Percentiles rank a stretch among this genome's conserved stretches.
phyloP scores from a whole-genome alignment of 37 sponge, comb jelly and placozoan genomes.

The Cliona cf. orientalis region DNA sequence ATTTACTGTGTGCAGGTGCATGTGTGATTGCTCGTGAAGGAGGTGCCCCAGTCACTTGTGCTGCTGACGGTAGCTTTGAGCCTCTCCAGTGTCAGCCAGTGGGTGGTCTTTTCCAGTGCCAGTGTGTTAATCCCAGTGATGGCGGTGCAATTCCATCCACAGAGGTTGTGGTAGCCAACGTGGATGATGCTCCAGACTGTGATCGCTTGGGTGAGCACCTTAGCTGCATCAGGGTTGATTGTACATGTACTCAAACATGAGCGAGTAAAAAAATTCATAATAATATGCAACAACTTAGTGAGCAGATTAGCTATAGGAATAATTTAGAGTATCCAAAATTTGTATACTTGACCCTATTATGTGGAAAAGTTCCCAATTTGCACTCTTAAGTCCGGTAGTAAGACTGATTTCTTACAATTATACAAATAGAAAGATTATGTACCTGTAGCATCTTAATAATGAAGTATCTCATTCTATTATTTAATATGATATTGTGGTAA shows the following conservation, averaged over 20 bases:
- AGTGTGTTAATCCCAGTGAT: conserved; percentile 18
- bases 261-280: no score
- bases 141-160: conserved; percentile 13
- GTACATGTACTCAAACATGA: no score
- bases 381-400: no score
- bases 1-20: not conserved
- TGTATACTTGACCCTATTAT: no score
- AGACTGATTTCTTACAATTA: no score
- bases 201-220: not conserved
- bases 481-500: no score
- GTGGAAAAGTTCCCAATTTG: no score
- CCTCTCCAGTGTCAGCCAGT: conserved; percentile 15
- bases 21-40: conserved; percentile 6
- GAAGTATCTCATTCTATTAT: not conserved
- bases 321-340: no score
- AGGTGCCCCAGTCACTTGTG: not conserved
- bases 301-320: no score
- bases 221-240: no score
- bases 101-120: not conserved
- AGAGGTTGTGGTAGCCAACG: not conserved
- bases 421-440: no score
- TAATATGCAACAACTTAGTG: no score
- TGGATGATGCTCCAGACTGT: conserved; percentile 15
- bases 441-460: not conserved
- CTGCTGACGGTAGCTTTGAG: conserved; percentile 13